Evolutionary conservation across 2,797 vertebrate genomes (phyloP), one percentile per base, ranked within the genome.

Genomic region (Microhierax caerulescens): DNA sequence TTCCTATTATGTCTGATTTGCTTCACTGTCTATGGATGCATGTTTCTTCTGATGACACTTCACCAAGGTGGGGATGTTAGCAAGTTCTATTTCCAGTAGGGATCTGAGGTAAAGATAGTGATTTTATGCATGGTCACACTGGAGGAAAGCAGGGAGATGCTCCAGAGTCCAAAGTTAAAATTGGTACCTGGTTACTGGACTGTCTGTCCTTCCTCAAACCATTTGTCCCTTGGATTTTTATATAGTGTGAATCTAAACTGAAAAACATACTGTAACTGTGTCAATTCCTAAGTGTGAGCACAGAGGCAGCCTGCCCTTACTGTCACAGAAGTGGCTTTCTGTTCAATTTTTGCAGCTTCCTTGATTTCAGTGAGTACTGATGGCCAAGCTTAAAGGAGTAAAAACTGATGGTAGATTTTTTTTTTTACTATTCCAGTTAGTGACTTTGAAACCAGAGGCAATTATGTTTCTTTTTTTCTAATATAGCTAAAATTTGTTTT

Each of bases 71-170:
- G 45, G 27, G 20, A 8, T n/a, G 17, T 78, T 43, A 53, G 36
- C 61, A 70, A 48, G 10, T 60, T 81, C 27, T 54, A 1, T 50
- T 28, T 68, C 8, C n/a, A 25, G 0, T 2, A 6, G 15, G 27
- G 23, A 43, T 74, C 21, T 72, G 45, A 80, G 28, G 19, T 73
- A 72, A 54, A 83, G 34, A 17, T 24, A 22, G 37, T 61, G 39
- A 43, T 43, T 70, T 79, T 43, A 14, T 0, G 0, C 16, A 5
- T 37, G 19, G n/a, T 64, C 28, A 34, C 7, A 7, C 27, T 54
- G 68, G 45, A 64, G 2, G 64, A 39, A 85, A 43, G 12, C 0
- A 0, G 27, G 53, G 30, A 80, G 28, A 18, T 67, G 53, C 34
- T 92, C 13, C 67, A 9, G 79, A 83, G 53, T 61, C 39, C 28